phyloP scores from a whole-genome alignment of 2,113 vertebrate species.

The Dipodomys ordii region DNA sequence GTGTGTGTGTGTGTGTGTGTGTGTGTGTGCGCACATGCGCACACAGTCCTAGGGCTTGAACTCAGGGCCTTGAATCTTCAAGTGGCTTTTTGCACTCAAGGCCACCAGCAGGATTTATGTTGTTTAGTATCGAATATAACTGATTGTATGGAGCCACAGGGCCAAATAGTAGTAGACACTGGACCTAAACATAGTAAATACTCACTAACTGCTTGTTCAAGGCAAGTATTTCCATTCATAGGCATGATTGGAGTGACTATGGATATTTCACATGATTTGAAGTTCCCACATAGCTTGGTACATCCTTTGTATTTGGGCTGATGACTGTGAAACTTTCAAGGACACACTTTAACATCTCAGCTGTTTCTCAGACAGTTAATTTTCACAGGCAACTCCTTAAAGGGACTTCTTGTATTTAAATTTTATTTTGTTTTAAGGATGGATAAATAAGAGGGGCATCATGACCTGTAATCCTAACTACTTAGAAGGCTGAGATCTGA shows the following conservation, averaged over 20 bases:
- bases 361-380: background rate
- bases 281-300: background rate
- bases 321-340: background rate
- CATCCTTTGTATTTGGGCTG: background rate
- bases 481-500: too few species aligned
- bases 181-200: background rate
- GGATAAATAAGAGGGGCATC: too few species aligned
- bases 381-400: background rate
- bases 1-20: too few species aligned
- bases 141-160: background rate
- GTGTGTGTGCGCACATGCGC: too few species aligned
- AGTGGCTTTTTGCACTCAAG: too few species aligned
- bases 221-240: background rate
- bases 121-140: background rate
- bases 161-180: too few species aligned
- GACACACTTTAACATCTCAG: background rate
- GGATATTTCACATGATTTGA: background rate
- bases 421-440: background rate
- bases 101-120: background rate
- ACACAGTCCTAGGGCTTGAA: too few species aligned
- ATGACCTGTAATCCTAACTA: too few species aligned
- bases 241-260: background rate
- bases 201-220: background rate
- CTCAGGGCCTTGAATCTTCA: too few species aligned
- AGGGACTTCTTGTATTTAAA: background rate